A percentile compares a stretch with the other conserved stretches of the same genome.
phyloP scores from a whole-genome alignment of 2,888 invertebrate genomes.

The Philereme transversata region DNA sequence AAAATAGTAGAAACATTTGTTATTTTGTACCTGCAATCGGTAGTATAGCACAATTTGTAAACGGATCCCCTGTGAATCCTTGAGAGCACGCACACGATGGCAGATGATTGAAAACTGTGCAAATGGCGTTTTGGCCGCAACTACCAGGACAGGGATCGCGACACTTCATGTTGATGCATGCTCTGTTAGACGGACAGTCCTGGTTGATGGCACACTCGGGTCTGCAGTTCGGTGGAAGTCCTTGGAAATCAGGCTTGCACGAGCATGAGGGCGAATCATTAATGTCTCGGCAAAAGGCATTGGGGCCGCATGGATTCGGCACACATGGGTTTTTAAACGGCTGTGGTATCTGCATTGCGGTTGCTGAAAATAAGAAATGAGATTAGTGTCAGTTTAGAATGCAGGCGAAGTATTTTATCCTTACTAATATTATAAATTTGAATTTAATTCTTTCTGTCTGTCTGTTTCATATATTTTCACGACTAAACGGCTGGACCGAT shows the following conservation, averaged over 20 bases:
- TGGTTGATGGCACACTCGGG: slow-evolving; percentile 89
- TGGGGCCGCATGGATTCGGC: slow-evolving; percentile 88
- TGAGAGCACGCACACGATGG: slow-evolving; percentile 88
- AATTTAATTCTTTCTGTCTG: neutral
- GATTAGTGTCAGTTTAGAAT: slow-evolving; percentile 8
- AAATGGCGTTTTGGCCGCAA: slow-evolving; percentile 86
- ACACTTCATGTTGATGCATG: slow-evolving; percentile 90
- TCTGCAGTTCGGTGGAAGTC: slow-evolving; percentile 88
- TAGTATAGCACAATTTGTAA: slow-evolving; percentile 84
- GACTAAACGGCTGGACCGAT: no score
- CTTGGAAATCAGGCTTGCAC: slow-evolving; percentile 86
- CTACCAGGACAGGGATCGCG: slow-evolving; percentile 89
- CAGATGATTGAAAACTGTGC: slow-evolving; percentile 87
- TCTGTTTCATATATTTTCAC: no score
- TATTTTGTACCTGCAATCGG: slow-evolving; percentile 66
- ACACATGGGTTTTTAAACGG: slow-evolving; percentile 85
- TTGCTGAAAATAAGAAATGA: slow-evolving; percentile 49
- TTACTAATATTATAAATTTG: slow-evolving; percentile 1
- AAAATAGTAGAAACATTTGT: neutral
- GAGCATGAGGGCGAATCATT: slow-evolving; percentile 86
- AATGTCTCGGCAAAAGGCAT: slow-evolving; percentile 85
- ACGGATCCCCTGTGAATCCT: slow-evolving; percentile 91
- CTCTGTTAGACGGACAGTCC: slow-evolving; percentile 88
- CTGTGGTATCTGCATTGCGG: slow-evolving; percentile 50
- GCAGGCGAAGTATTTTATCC: no score